Evolutionary conservation across 1,140 invertebrate genomes (phyloP).

Genomic region (Listronotus bonariensis): DNA sequence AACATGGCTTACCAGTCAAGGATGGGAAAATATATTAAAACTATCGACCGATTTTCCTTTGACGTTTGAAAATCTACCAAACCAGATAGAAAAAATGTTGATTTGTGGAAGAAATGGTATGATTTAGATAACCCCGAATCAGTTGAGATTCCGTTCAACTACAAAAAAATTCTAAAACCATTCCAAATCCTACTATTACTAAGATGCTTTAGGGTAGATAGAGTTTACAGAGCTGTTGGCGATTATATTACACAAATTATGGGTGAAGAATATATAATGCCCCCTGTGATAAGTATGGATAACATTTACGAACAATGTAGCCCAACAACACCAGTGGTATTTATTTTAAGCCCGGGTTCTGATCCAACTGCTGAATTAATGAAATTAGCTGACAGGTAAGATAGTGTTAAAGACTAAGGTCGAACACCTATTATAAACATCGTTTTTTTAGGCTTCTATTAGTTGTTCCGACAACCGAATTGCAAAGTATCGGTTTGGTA

Average conservation of each 20-base stretch:
- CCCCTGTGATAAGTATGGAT: conserved; percentile 80
- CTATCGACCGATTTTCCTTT: conserved; percentile 71
- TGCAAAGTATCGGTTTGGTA: too few species aligned
- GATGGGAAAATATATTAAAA: conserved; percentile 82
- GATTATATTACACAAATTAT: conserved; percentile 80
- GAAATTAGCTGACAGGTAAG: conserved; percentile 74
- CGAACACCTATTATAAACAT: too few species aligned
- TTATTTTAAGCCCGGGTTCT: conserved; percentile 85
- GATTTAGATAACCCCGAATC: conserved; percentile 79
- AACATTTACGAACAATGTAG: conserved; percentile 82
- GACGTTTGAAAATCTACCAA: conserved; percentile 67
- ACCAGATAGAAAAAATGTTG: conserved; percentile 65
- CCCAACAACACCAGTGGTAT: conserved; percentile 78
- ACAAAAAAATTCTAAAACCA: conserved; percentile 65
- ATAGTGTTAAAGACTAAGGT: not conserved
- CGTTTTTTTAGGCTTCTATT: too few species aligned
- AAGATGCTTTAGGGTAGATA: conserved; percentile 83
- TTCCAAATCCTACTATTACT: conserved; percentile 82
- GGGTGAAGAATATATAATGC: conserved; percentile 84
- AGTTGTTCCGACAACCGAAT: too few species aligned
- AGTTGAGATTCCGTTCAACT: conserved; percentile 68
- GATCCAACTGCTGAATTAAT: conserved; percentile 88
- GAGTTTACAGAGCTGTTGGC: conserved; percentile 79
- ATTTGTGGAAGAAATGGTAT: conserved; percentile 81
- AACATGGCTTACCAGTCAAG: conserved; percentile 69